Conservation (phyloP, 1,140 invertebrate genomes). For the Drosophila malerkotliana region DNA sequence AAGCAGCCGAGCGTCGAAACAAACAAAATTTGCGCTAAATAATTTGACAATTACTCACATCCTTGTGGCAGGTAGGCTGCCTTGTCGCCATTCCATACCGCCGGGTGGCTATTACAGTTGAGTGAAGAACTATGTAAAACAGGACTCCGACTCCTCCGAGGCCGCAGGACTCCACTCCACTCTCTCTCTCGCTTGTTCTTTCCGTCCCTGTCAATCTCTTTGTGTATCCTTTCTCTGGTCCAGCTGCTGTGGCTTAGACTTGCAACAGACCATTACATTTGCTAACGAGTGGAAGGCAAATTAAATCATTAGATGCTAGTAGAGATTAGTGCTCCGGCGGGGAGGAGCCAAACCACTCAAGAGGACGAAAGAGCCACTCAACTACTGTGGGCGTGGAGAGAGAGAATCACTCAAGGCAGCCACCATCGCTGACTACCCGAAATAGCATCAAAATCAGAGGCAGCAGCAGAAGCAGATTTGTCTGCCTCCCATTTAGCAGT, state of each 20-base stretch:
- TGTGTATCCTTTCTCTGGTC: constrained; percentile 9
- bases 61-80: constrained; percentile 24
- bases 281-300: constrained; percentile 83
- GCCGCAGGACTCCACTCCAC: not conserved
- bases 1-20: constrained; percentile 76
- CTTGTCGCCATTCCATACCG: constrained; percentile 1
- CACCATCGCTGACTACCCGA: constrained; percentile 14
- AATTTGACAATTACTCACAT: constrained; percentile 84
- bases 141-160: constrained; percentile 14
- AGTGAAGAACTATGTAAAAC: constrained; percentile 50
- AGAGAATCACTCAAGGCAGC: constrained; percentile 51
- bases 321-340: constrained; percentile 57
- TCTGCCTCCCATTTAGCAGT: constrained; percentile 71
- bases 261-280: constrained; percentile 82
- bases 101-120: constrained; percentile 41
- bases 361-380: constrained; percentile 21
- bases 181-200: not conserved
- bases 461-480: constrained; percentile 55
- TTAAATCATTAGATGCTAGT: constrained; percentile 84
- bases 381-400: constrained; percentile 50
- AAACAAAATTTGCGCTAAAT: constrained; percentile 84
- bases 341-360: constrained; percentile 70
- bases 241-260: constrained; percentile 61
- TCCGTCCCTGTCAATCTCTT: not conserved
- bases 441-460: constrained; percentile 9